phyloP scores from a whole-genome alignment of 2,888 invertebrate species.

The Coleophora flavipennella region DNA sequence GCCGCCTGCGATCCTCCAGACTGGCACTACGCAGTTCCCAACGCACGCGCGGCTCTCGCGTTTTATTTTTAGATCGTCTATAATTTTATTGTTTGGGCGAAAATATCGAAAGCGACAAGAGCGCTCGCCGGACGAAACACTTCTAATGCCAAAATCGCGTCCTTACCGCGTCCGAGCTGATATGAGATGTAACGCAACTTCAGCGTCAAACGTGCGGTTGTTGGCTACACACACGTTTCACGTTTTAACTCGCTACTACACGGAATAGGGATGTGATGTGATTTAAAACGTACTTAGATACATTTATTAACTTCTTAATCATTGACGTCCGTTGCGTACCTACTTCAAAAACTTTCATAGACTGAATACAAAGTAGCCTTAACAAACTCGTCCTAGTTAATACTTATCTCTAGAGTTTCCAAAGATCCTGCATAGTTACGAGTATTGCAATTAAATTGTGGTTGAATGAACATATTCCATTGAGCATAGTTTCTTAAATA shows the following conservation, averaged over 20 bases:
- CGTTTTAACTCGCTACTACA: background rate
- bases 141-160: slow-evolving; percentile 48
- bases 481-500: no score
- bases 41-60: slow-evolving; percentile 32
- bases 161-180: slow-evolving; percentile 15
- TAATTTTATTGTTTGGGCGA: slow-evolving; percentile 70
- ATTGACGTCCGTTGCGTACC: no score
- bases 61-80: slow-evolving; percentile 64
- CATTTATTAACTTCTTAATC: no score
- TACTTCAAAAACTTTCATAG: no score
- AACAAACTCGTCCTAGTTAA: no score
- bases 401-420: no score
- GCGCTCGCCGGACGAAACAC: slow-evolving; percentile 51
- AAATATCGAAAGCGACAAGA: slow-evolving; percentile 61
- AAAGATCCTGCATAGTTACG: no score
- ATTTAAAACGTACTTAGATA: no score
- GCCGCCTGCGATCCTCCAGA: slow-evolving; percentile 59
- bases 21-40: slow-evolving; percentile 37
- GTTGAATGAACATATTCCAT: no score
- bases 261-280: no score
- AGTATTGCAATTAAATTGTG: no score
- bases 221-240: slow-evolving; percentile 7
- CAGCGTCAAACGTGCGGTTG: slow-evolving; percentile 28
- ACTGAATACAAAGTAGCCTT: no score
- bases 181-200: slow-evolving; percentile 25